phyloP scores from a whole-genome alignment of 2,797 vertebrate genomes.

The Sphenodon punctatus region DNA sequence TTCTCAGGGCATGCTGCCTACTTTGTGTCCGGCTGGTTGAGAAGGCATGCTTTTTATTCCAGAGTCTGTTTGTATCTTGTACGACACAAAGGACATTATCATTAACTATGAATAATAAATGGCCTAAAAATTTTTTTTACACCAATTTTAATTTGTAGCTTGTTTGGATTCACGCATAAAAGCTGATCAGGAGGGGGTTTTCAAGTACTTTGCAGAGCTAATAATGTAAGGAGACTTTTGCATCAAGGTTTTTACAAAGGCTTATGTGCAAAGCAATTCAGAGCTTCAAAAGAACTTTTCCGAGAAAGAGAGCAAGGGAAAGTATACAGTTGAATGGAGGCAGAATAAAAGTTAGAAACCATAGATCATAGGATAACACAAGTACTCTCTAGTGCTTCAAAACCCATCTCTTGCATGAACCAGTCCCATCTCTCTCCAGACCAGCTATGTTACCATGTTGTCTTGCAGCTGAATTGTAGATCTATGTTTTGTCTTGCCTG shows the following conservation, averaged over 20 bases:
- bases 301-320: conserved; percentile 18
- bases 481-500: not conserved
- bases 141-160: conserved; percentile 1
- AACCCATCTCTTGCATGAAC: conserved; percentile 22
- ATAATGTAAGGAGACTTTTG: conserved; percentile 29
- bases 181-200: conserved; percentile 35
- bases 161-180: conserved; percentile 46
- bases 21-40: not conserved
- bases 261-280: conserved; percentile 35
- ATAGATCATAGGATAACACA: not conserved
- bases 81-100: too few relatives aligned
- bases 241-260: conserved; percentile 26
- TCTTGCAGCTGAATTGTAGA: not conserved
- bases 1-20: not conserved
- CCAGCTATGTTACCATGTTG: not conserved
- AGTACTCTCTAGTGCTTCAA: not conserved
- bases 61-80: not conserved
- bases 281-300: conserved; percentile 28
- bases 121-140: not conserved
- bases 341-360: conserved; percentile 22
- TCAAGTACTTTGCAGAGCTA: conserved; percentile 49
- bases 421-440: conserved; percentile 27
- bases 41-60: conserved; percentile 9
- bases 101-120: too few relatives aligned
- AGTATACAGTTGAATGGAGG: not conserved